Evolutionary conservation across 2,797 vertebrate genomes (phyloP).

Genomic region (Spinus pinus): DNA sequence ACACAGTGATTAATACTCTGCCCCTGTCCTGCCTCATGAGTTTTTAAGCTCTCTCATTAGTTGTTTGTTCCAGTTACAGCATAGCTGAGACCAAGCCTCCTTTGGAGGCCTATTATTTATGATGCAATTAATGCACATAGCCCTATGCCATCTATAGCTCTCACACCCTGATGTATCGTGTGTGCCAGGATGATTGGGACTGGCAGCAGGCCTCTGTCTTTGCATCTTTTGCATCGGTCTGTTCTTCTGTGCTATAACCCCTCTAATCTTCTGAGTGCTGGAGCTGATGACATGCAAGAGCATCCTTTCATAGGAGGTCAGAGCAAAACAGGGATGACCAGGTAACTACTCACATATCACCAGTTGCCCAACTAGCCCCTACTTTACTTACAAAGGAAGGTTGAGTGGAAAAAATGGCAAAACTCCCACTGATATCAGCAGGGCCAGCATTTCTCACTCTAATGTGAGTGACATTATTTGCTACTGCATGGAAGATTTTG

Average conservation of each 20-base stretch:
- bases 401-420: neutral
- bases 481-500: neutral
- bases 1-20: neutral
- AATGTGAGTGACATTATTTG: neutral
- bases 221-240: neutral
- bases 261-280: neutral
- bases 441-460: neutral
- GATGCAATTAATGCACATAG: slow-evolving; percentile 15
- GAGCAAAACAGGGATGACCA: neutral
- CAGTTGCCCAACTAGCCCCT: neutral
- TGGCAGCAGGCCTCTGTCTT: neutral
- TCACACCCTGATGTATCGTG: fast-evolving
- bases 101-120: neutral
- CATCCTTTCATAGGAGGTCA: neutral
- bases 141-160: neutral
- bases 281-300: neutral
- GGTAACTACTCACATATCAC: neutral
- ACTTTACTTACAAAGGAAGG: neutral
- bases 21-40: neutral
- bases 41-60: slow-evolving; percentile 7
- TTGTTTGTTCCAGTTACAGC: slow-evolving; percentile 3
- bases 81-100: slow-evolving; percentile 21
- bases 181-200: neutral
- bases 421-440: neutral
- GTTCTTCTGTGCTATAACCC: neutral